Conservation (phyloP, 53 echinoderm and acorn worm species). For the Paelopatides confundens region DNA sequence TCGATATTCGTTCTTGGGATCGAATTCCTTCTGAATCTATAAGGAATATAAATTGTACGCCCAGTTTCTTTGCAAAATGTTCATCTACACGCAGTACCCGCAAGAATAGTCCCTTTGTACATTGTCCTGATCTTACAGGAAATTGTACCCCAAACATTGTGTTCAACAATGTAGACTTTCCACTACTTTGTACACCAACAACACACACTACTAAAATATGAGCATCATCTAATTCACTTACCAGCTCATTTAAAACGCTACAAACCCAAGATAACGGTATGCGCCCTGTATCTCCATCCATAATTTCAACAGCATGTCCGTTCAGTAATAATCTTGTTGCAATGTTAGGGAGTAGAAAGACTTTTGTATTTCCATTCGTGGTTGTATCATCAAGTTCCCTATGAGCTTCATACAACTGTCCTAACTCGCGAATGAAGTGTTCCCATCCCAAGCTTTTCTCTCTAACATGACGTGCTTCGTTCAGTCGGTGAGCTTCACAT, state of each 20-base stretch:
- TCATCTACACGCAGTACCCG: slow-evolving; percentile 53
- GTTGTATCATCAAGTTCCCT: not conserved
- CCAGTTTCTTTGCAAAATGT: not conserved
- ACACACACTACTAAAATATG: not conserved
- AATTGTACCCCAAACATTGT: slow-evolving; percentile 59
- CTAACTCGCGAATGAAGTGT: slow-evolving; percentile 24
- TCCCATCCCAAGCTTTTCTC: not conserved
- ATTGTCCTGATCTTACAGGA: too few relatives aligned
- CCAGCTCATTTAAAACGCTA: not conserved
- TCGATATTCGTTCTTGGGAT: not conserved
- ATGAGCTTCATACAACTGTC: slow-evolving; percentile 3
- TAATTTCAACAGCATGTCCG: not conserved
- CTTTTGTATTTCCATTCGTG: not conserved
- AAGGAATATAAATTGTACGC: not conserved
- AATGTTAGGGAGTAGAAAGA: not conserved
- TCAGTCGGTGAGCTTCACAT: not conserved
- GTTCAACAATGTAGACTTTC: too few relatives aligned
- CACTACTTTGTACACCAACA: slow-evolving; percentile 62
- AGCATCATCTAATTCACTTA: not conserved
- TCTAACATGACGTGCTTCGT: too few relatives aligned
- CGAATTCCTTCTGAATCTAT: slow-evolving; percentile 16
- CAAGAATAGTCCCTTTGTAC: slow-evolving; percentile 39
- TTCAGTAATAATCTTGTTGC: not conserved
- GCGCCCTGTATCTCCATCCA: not conserved
- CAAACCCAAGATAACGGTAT: not conserved